Evolutionary conservation across 1,140 invertebrate species (phyloP), one percentile per base, ranked within the genome.

Genomic region (Leucophenga varia): DNA sequence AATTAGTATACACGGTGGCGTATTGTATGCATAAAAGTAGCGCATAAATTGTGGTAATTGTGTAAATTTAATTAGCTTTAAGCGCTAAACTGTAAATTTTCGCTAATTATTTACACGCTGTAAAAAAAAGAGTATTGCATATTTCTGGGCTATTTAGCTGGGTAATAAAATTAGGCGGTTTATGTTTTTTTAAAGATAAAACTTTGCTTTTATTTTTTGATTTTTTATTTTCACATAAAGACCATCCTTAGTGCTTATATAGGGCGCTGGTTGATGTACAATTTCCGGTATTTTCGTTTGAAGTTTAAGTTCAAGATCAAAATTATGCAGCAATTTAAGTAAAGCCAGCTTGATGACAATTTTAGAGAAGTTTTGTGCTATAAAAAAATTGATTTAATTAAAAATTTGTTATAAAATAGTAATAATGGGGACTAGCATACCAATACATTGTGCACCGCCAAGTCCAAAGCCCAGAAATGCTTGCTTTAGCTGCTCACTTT

Each of bases 351-450:
- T 72, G 28, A 71, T 64, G 17, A 68, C 61, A 48, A 72, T 37
- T 43, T 55, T 68, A 36, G 61, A 57, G 55, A 72, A 71, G 49
- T 65, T 64, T 55, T 68, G 67, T 14, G 60, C 68, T 72, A 31
- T 10, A 43, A 41, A 22, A 34, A 37, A 17, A 1, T 9, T n/a
- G n/a, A 9, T 14, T 28, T 28, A 17, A 25, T 20, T 16, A 34
- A n/a, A 36, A 17, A 13, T 32, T 14, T 2, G 17, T 21, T 34
- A 18, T n/a, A 9, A 5, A 20, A 35, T 40, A 31, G 14, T 20
- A 13, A 40, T 14, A 28, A 14, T 17, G 2, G n/a, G n/a, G 10
- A 17, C 28, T 25, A 38, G 57, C 68, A 49, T 43, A 72, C 67
- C 67, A 30, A 63, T 57, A 43, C 68, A 72, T 4, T 59, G 54